A percentile compares a stretch with the other conserved stretches of the same genome.
These are phyloP conservation scores for Schizothorax lantsangensis DNA, from an alignment of 2,797 vertebrate species.

Conservation along the genomic window DNA sequence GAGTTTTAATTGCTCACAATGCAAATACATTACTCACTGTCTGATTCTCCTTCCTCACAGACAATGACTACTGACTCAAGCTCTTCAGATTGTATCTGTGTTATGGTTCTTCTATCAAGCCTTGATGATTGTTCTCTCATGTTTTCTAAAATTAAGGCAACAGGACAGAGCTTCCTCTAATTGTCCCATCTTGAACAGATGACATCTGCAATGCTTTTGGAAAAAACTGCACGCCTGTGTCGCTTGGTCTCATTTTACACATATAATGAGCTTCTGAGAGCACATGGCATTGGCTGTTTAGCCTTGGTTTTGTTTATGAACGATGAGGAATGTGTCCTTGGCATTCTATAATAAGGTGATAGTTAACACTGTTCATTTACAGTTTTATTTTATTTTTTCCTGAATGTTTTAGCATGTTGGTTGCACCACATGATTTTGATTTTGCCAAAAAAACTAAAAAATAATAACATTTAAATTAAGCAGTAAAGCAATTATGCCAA, in stretches of 20 bases:
- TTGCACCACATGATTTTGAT: background rate
- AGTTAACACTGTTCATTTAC: background rate
- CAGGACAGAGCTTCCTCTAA: slow-evolving; percentile 71
- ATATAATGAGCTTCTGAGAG: slow-evolving; percentile 3
- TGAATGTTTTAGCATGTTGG: background rate
- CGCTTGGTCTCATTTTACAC: background rate
- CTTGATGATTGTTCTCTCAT: slow-evolving; percentile 69
- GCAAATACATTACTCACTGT: background rate
- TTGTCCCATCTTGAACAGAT: slow-evolving; percentile 63
- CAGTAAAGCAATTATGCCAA: background rate
- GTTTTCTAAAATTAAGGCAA: slow-evolving; percentile 61
- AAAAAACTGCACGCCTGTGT: slow-evolving; percentile 1
- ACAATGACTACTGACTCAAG: background rate
- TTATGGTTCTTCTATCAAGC: slow-evolving; percentile 38
- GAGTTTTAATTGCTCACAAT: background rate
- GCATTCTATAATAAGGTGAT: background rate
- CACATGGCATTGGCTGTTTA: slow-evolving; percentile 12
- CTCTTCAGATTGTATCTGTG: slow-evolving; percentile 33
- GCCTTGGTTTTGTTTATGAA: slow-evolving; percentile 24
- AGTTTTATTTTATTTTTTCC: too few relatives aligned
- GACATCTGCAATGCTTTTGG: slow-evolving; percentile 36
- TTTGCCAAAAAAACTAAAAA: background rate
- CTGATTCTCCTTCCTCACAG: slow-evolving; percentile 4
- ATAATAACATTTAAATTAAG: too few relatives aligned
- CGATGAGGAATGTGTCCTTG: slow-evolving; percentile 8